phyloP scores from a whole-genome alignment of 2,113 vertebrate species.

The Pycnonotus jocosus region DNA sequence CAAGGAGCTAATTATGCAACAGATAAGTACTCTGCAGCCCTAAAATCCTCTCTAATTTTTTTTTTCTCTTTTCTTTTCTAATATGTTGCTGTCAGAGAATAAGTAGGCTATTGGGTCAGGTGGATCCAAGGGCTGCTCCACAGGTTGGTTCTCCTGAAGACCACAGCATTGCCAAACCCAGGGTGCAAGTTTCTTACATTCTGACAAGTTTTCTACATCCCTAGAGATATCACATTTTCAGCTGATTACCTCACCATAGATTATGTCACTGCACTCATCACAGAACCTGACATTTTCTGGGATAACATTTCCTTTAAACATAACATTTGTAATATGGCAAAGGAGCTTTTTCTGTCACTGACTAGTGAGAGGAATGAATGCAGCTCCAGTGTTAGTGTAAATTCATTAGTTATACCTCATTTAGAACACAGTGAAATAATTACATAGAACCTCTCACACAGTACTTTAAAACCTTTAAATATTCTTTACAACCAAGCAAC shows the following conservation, averaged over 20 bases:
- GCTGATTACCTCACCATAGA: neutral
- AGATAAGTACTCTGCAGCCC: neutral
- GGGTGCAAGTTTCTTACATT: neutral
- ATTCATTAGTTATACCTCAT: constrained; percentile 52
- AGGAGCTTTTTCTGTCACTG: neutral
- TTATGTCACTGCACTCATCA: neutral
- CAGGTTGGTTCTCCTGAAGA: neutral
- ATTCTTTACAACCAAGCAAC: constrained; percentile 33
- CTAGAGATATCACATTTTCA: neutral
- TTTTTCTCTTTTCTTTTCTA: neutral
- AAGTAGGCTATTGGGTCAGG: constrained; percentile 8
- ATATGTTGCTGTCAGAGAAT: neutral
- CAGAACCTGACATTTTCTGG: neutral
- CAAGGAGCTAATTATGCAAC: neutral
- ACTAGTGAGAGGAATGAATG: neutral
- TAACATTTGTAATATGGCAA: neutral
- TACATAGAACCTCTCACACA: neutral
- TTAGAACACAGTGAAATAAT: constrained; percentile 42
- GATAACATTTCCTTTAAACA: constrained; percentile 15
- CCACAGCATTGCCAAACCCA: neutral
- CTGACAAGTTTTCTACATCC: neutral
- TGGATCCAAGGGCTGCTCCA: neutral
- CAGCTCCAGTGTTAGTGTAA: neutral
- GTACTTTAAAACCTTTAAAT: constrained; percentile 23
- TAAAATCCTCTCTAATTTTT: neutral